Conservation (phyloP, 2,888 invertebrate species). For the Cristatella mucedo region DNA sequence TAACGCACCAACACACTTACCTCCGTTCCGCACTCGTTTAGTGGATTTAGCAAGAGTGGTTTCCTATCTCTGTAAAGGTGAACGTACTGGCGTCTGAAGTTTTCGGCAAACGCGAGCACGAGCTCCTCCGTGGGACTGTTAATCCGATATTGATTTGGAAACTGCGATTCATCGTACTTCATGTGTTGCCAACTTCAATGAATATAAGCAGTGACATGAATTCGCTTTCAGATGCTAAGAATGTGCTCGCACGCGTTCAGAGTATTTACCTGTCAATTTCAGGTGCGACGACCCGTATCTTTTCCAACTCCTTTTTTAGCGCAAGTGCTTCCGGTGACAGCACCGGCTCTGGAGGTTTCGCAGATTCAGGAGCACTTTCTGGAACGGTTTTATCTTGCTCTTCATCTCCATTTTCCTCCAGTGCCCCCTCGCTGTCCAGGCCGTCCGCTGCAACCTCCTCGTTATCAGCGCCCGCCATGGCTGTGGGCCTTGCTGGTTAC, state of each 20-base stretch:
- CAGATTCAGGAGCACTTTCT: no score
- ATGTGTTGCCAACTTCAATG: slow-evolving; percentile 1
- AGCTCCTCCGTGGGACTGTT: slow-evolving; percentile 34
- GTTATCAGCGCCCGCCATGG: slow-evolving; percentile 10
- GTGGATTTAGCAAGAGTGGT: slow-evolving; percentile 33
- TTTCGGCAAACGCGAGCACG: slow-evolving; percentile 35
- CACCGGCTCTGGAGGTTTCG: slow-evolving; percentile 1
- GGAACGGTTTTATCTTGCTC: slow-evolving; percentile 7
- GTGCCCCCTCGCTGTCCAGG: slow-evolving; percentile 14
- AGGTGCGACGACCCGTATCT: slow-evolving; percentile 26
- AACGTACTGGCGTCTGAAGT: slow-evolving; percentile 37
- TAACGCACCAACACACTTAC: no score
- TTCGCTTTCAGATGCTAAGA: no score
- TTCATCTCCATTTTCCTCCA: slow-evolving; percentile 14
- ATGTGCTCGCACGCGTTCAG: background rate
- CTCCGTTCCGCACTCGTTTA: slow-evolving; percentile 36
- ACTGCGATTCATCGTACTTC: slow-evolving; percentile 29
- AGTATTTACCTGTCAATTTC: slow-evolving; percentile 11
- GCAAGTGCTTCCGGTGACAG: slow-evolving; percentile 22
- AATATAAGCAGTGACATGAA: no score
- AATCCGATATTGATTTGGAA: slow-evolving; percentile 32
- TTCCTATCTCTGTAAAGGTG: slow-evolving; percentile 37
- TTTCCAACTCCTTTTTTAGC: slow-evolving; percentile 27
- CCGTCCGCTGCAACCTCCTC: slow-evolving; percentile 15
- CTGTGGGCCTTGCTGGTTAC: background rate